Conservation (phyloP, 1,140 invertebrate species). For the Leptinotarsa defecta region DNA sequence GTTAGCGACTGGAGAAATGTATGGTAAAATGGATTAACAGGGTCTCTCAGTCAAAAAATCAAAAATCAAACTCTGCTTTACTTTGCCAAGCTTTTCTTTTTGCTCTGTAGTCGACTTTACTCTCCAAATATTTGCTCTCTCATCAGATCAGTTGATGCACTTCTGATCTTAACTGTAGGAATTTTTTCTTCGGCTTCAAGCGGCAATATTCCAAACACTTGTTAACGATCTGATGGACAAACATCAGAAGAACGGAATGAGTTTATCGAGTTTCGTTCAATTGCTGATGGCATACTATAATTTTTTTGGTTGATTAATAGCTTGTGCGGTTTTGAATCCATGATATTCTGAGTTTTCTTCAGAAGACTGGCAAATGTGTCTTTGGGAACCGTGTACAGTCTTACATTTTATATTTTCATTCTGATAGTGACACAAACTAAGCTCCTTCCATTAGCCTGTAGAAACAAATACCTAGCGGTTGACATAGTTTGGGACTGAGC, state of each 20-base stretch:
- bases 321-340: not conserved
- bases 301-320: not conserved
- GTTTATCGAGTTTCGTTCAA: not conserved
- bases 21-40: no score
- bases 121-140: not conserved
- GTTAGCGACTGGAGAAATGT: no score
- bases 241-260: not conserved
- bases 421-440: no score
- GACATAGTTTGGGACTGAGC: not conserved
- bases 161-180: not conserved
- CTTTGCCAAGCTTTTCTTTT: no score
- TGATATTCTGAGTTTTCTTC: not conserved
- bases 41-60: no score
- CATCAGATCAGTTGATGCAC: not conserved
- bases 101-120: not conserved
- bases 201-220: not conserved
- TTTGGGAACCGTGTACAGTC: not conserved
- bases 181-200: not conserved
- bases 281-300: not conserved
- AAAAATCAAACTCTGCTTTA: no score
- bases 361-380: not conserved
- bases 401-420: no score
- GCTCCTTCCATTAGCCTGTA: not conserved
- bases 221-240: no score
- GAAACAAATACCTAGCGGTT: not conserved